Evolutionary conservation across 2,113 vertebrate species (phyloP), one percentile per base, ranked within the genome.

Genomic region (Myocastor coypus): DNA sequence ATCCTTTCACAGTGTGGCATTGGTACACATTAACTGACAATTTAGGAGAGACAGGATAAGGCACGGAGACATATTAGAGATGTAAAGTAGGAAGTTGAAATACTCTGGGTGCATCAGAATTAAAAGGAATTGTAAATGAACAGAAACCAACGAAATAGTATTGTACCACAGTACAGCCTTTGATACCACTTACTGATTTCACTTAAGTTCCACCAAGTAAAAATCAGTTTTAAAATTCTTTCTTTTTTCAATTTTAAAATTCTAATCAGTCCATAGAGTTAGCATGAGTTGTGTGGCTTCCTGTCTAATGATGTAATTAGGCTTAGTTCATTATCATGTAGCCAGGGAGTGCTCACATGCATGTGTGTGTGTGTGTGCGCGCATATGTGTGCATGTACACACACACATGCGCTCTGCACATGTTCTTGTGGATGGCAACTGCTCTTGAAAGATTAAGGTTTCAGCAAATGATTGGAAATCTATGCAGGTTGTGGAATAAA

Each of bases 231-330:
- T 96, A 81, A 96, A 97, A 98, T 46, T 46, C 46, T 46, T 46
- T 46, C 8, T 46, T 46, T 46, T 46, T 46, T 8, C 46, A 46
- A 92, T 93, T 97, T 96, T 96, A 81, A 96, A 97, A 98, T 97
- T 98, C 95, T 59, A 96, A 89, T 96, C 93, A 97, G 93, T 75
- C 87, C 52, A 75, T 84, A 78, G 80, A 97, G 89, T 55, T 95
- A 96, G 92, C 87, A 52, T 92, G 87, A 97, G 80, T 71, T 94
- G 94, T 89, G 78, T 2, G 71, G 83, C 59, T 92, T 96, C 71
- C 77, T 96, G 92, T 37, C 78, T 97, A 97, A 97, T 96, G 97
- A 97, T 96, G 61, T 92, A 97, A 97, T 96, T 97, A 97, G 96
- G 71, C 89, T 93, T 86, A 95, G 77, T 87, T 97, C 93, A 97